phyloP scores from a whole-genome alignment of 2,888 invertebrate genomes.

The Euproctis similis region DNA sequence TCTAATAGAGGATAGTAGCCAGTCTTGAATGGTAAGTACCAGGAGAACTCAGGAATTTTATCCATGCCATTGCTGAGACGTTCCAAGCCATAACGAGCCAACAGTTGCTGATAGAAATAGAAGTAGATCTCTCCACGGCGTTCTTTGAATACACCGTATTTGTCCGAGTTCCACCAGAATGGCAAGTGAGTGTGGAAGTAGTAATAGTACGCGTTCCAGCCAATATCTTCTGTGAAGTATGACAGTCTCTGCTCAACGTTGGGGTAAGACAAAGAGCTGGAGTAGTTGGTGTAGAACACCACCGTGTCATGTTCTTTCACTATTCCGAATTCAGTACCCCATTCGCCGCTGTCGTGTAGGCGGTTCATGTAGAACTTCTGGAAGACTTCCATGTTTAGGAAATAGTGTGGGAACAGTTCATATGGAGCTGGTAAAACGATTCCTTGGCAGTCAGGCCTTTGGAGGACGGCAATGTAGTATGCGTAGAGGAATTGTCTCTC shows the following conservation, averaged over 20 bases:
- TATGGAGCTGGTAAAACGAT: conserved; percentile 80
- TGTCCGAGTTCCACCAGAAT: conserved; percentile 76
- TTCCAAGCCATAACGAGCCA: conserved; percentile 82
- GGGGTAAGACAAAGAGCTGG: conserved; percentile 63
- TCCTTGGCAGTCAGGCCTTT: conserved; percentile 74
- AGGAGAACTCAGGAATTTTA: conserved; percentile 76
- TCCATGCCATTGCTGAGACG: conserved; percentile 79
- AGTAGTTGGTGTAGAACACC: conserved; percentile 76
- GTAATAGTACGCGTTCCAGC: conserved; percentile 80
- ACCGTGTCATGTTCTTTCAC: conserved; percentile 52
- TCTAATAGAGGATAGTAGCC: conserved; percentile 43
- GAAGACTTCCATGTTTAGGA: conserved; percentile 76
- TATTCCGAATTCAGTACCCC: conserved; percentile 1
- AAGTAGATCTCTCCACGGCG: conserved; percentile 80
- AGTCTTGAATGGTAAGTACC: conserved; percentile 74
- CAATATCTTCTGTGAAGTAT: conserved; percentile 83
- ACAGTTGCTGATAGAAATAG: conserved; percentile 79
- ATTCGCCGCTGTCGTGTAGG: conserved; percentile 36
- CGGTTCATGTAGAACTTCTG: conserved; percentile 55
- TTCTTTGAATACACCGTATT: conserved; percentile 62
- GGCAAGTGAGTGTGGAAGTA: conserved; percentile 78
- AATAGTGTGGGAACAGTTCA: conserved; percentile 80
- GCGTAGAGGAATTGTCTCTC: conserved; percentile 78
- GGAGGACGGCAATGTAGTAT: conserved; percentile 74
- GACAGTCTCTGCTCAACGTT: conserved; percentile 76